phyloP scores from a whole-genome alignment of 2,797 vertebrate genomes.

The Sebastes iracundus region DNA sequence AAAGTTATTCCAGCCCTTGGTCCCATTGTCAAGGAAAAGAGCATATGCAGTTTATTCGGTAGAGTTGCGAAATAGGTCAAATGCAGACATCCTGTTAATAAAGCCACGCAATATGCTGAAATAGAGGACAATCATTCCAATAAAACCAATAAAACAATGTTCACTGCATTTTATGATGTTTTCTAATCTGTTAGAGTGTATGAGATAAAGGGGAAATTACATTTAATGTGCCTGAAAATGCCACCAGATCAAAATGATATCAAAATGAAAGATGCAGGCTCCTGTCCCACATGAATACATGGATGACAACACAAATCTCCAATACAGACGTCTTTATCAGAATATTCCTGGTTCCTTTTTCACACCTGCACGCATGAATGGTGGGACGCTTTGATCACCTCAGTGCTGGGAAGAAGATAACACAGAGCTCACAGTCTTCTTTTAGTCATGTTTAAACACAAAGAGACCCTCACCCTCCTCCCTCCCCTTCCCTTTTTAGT shows the following conservation, averaged over 20 bases:
- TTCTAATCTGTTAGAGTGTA: not conserved
- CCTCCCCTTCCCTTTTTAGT: constrained; percentile 51
- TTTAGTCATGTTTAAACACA: constrained; percentile 75
- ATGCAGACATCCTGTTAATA: not conserved
- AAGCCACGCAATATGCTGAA: not conserved
- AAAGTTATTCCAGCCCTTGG: not conserved
- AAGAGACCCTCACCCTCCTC: constrained; percentile 40
- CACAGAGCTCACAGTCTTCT: constrained; percentile 54
- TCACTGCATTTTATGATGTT: not conserved
- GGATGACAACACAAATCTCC: not conserved
- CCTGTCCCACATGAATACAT: not conserved
- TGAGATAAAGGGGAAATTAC: not conserved
- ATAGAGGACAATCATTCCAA: not conserved
- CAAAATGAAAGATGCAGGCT: not conserved
- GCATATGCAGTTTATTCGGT: not conserved
- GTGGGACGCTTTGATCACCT: constrained; percentile 44
- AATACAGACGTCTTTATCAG: not conserved
- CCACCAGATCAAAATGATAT: not conserved
- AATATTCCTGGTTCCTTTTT: constrained; percentile 1
- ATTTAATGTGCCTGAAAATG: constrained; percentile 9
- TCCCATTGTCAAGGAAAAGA: not conserved
- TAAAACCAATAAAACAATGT: constrained; percentile 1
- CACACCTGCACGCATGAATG: constrained; percentile 4
- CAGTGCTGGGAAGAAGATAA: constrained; percentile 17
- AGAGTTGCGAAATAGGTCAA: not conserved